Base-by-base conservation (phyloP, 2,113 vertebrate species). In the Aldabrachelys gigantea region DNA sequence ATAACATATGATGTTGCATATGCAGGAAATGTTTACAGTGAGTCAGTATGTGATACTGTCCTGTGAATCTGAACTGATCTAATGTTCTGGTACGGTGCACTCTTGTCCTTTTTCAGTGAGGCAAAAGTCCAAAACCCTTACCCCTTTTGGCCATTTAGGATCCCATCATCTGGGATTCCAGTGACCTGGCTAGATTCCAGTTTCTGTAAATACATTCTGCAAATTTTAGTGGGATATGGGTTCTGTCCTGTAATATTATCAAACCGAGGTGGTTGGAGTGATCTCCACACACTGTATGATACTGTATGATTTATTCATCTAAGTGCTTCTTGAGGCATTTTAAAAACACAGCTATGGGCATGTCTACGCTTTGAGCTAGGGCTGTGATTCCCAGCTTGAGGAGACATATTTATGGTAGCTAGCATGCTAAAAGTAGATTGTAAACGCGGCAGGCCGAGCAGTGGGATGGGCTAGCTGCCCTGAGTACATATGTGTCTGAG, bases 261-360 rank as follows among this genome's bases (percentile, higher is more conserved):
- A 88, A 72, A 84, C 21, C 25, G 1, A 4, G 52, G 10, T 21
- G 10, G 0, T 0, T 88, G 13, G 84, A 88, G 79, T 56, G 0
- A 80, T 86, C 88, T 90, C 72, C 90, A 16, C 56, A 72, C 52
- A 35, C 3, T 13, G 57, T 53, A 85, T 44, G 27, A 27, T 10
- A 10, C 47, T 47, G 47, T 49, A 49, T 49, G 47, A 49, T 49
- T 49, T 49, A 10, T 49, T 49, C 7, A 41, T 92, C 41, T 27
- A 54, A 31, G 79, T 49, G 2, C 22, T 86, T 1, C 47, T 59
- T 19, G 44, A 89, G 72, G 82, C 17, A 82, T 59, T 44, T 86
- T 49, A 8, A 44, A 83, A 75, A 72, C n/a, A 22, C 65, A 72
- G 38, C 3, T 82, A 44, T 8, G n/a, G 54, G 87, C 9, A 53